phyloP scores from a whole-genome alignment of 1,140 invertebrate genomes.

The Magallana gigas region DNA sequence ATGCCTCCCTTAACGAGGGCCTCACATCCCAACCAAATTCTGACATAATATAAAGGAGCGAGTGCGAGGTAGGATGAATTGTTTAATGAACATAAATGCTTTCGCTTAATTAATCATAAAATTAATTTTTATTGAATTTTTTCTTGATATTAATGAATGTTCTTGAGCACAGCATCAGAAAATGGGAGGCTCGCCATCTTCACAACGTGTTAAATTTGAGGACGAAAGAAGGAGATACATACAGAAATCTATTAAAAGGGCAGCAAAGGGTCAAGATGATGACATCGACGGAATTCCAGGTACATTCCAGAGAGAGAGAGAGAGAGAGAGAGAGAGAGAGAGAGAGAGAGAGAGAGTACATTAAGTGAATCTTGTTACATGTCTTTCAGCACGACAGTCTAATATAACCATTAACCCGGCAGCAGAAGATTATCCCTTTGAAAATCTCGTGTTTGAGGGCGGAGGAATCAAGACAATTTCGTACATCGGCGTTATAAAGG shows the following conservation, averaged over 20 bases:
- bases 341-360: no score
- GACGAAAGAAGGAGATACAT: background rate
- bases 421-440: constrained; percentile 12
- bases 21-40: no score
- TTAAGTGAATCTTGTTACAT: background rate
- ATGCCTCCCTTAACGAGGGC: no score
- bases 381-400: background rate
- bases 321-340: no score
- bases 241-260: background rate
- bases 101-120: background rate
- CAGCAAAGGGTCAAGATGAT: background rate
- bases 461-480: background rate
- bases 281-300: background rate
- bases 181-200: constrained; percentile 8
- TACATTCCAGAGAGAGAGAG: background rate
- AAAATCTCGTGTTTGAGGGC: constrained; percentile 11
- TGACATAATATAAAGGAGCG: no score
- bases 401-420: background rate
- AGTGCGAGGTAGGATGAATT: background rate
- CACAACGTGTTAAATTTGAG: background rate
- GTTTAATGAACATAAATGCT: background rate
- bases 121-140: no score
- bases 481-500: background rate
- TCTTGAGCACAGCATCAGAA: background rate
- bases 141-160: background rate